A percentile compares a stretch with the other conserved stretches of the same genome.
Conservation (phyloP, 2,797 vertebrate genomes). For the Spinibarbus caldwelli region DNA sequence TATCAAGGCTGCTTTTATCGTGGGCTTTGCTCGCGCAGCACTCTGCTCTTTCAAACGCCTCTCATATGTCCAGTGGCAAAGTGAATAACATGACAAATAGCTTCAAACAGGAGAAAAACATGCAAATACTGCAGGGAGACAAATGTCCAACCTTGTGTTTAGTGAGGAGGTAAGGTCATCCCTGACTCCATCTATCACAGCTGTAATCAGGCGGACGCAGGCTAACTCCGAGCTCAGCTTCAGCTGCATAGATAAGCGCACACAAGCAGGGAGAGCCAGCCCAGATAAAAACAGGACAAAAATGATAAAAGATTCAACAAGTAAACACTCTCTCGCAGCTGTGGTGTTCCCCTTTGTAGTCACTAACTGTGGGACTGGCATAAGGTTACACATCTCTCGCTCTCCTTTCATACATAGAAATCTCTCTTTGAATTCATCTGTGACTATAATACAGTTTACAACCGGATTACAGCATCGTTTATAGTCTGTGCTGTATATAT, state of each 20-base stretch:
- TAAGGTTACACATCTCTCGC: conserved; percentile 20
- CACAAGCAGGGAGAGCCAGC: conserved; percentile 42
- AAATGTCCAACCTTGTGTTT: conserved; percentile 82
- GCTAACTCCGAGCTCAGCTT: conserved; percentile 66
- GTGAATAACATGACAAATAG: conserved; percentile 73
- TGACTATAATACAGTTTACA: conserved; percentile 18
- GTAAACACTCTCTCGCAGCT: conserved; percentile 60
- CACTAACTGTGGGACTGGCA: conserved; percentile 26
- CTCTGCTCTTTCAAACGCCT: background rate
- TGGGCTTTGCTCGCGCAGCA: background rate
- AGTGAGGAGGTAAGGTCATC: conserved; percentile 79
- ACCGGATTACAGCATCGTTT: background rate
- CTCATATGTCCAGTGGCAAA: conserved; percentile 64
- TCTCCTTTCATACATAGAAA: conserved; percentile 19
- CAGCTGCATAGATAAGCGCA: conserved; percentile 63
- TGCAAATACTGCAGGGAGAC: conserved; percentile 77
- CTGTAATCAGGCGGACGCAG: conserved; percentile 80
- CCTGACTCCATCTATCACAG: conserved; percentile 78
- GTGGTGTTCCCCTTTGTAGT: conserved; percentile 41
- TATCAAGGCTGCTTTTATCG: conserved; percentile 47
- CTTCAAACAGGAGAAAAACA: conserved; percentile 74
- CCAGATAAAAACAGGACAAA: conserved; percentile 55
- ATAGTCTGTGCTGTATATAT: background rate
- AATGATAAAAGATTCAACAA: conserved; percentile 77
- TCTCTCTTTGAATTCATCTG: conserved; percentile 28